These are phyloP conservation scores for Corapipo altera DNA, from an alignment of 2,113 vertebrate species.

Conservation along the genomic window DNA sequence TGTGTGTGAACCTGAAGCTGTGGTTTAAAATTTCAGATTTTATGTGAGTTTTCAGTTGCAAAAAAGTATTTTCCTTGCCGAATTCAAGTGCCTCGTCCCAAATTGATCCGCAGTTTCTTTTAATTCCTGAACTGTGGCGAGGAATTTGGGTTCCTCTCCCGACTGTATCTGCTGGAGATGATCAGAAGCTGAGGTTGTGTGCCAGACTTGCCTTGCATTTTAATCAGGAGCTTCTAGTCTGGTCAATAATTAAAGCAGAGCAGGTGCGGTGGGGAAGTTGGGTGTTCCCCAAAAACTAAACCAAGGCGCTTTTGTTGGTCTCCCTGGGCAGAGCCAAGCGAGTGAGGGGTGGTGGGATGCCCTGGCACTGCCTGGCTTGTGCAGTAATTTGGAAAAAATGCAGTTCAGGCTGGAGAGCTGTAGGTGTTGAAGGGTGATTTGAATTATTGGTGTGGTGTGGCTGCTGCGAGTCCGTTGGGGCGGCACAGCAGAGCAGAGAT, in stretches of 20 bases:
- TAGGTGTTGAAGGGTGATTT: neutral
- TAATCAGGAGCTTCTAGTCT: neutral
- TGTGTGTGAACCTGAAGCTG: neutral
- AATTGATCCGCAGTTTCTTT: neutral
- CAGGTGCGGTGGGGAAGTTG: conserved; percentile 15
- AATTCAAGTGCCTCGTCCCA: neutral
- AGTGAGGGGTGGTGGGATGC: neutral
- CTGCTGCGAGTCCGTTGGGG: neutral
- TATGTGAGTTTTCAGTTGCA: neutral
- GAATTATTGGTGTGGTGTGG: rapidly evolving
- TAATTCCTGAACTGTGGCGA: neutral
- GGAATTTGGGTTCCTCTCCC: neutral
- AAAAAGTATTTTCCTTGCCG: neutral
- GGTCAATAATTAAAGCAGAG: conserved; percentile 22
- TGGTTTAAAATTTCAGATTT: neutral
- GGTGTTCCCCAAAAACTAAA: conserved; percentile 41
- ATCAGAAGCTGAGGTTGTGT: conserved; percentile 3
- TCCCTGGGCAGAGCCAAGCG: neutral
- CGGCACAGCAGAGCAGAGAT: neutral
- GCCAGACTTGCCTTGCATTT: conserved; percentile 34
- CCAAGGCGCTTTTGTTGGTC: conserved; percentile 21
- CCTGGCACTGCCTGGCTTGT: neutral
- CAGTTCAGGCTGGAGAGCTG: neutral
- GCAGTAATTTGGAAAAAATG: neutral
- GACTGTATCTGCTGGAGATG: neutral